Conservation (phyloP, 2,888 invertebrate species). For the Pseudococcus jackbeardsleyi region DNA sequence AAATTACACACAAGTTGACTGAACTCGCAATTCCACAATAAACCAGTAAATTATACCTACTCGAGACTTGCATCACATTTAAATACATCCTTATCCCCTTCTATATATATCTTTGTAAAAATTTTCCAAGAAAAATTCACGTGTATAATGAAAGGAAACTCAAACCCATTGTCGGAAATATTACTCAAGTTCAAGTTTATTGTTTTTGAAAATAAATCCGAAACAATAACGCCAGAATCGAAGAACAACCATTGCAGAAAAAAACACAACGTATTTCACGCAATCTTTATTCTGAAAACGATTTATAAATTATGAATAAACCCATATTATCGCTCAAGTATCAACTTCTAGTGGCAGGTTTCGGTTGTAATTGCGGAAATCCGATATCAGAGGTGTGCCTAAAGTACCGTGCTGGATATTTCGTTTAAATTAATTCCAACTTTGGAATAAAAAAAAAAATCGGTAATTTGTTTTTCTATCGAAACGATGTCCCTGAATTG, state of each 20-base stretch:
- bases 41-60: no score
- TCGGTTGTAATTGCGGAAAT: constrained; percentile 47
- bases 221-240: not conserved
- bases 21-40: no score
- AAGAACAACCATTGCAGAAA: not conserved
- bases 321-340: constrained; percentile 21
- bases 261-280: not conserved
- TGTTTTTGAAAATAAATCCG: constrained; percentile 4
- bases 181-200: constrained; percentile 43
- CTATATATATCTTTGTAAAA: not conserved
- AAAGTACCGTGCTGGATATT: not conserved
- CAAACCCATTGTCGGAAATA: constrained; percentile 30
- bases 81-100: not conserved
- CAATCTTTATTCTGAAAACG: constrained; percentile 42
- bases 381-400: constrained; percentile 24
- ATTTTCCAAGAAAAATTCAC: not conserved
- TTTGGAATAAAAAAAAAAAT: not conserved
- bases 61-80: no score
- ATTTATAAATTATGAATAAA: constrained; percentile 41
- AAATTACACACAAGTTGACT: no score
- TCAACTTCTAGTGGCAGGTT: constrained; percentile 7
- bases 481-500: not conserved
- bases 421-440: constrained; percentile 1
- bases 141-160: not conserved
- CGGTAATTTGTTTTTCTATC: not conserved